phyloP scores from a whole-genome alignment of 2,888 invertebrate species.

The Polymixis flavicincta region DNA sequence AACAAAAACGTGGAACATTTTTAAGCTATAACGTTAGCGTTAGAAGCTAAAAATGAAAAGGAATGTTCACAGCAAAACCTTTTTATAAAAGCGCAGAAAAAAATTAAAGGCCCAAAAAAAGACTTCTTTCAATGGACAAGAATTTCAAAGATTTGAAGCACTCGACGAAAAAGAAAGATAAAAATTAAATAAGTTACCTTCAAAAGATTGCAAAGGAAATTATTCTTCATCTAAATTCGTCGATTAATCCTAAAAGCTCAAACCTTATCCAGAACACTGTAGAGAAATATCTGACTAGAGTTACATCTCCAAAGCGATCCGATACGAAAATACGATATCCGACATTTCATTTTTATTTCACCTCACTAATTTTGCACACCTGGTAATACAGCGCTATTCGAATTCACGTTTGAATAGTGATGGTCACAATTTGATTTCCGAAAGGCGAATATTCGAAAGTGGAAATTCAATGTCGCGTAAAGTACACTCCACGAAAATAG shows the following conservation, averaged over 20 bases:
- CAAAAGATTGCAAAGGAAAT: slow-evolving; percentile 44
- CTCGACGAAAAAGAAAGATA: slow-evolving; percentile 42
- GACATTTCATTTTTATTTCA: slow-evolving; percentile 10
- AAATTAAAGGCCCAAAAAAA: slow-evolving; percentile 16
- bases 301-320: slow-evolving; percentile 65
- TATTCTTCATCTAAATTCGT: slow-evolving; percentile 75
- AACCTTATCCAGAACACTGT: slow-evolving; percentile 79
- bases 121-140: slow-evolving; percentile 6
- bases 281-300: slow-evolving; percentile 76
- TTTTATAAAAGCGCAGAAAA: slow-evolving; percentile 43
- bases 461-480: slow-evolving; percentile 4
- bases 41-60: slow-evolving; percentile 54
- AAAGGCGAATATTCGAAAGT: slow-evolving; percentile 11
- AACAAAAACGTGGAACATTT: slow-evolving; percentile 50
- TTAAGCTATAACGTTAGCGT: slow-evolving; percentile 42
- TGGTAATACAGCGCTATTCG: slow-evolving; percentile 3
- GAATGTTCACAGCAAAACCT: slow-evolving; percentile 58
- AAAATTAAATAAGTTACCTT: slow-evolving; percentile 34
- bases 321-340: slow-evolving; percentile 66
- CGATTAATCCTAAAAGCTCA: slow-evolving; percentile 87
- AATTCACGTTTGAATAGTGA: slow-evolving; percentile 11
- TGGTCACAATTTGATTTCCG: slow-evolving; percentile 7
- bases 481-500: slow-evolving; percentile 3
- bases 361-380: slow-evolving; percentile 4
- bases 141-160: slow-evolving; percentile 48